Evolutionary conservation across 2,113 vertebrate species (phyloP).

Genomic region (Rhea pennata): DNA sequence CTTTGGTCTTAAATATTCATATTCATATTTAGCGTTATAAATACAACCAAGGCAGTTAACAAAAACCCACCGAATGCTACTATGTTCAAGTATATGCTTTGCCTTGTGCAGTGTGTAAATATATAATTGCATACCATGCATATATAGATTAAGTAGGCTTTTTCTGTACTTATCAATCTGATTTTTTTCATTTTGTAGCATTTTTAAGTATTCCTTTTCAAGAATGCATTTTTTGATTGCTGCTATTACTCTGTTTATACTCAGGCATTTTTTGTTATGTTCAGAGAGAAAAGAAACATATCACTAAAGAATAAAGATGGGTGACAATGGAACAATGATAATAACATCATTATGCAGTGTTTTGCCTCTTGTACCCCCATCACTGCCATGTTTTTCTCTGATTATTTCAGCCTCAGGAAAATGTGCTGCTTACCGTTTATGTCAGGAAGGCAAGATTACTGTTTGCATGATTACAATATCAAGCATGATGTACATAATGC

Average conservation of each 20-base stretch:
- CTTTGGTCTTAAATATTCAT: slow-evolving; percentile 32
- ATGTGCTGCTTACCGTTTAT: slow-evolving; percentile 65
- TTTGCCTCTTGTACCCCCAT: slow-evolving; percentile 68
- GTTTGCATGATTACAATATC: slow-evolving; percentile 65
- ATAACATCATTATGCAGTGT: slow-evolving; percentile 62
- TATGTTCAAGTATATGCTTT: slow-evolving; percentile 40
- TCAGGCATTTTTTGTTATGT: slow-evolving; percentile 34
- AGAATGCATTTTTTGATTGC: slow-evolving; percentile 6
- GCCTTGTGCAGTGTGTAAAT: slow-evolving; percentile 36
- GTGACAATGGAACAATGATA: slow-evolving; percentile 68
- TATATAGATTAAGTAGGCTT: slow-evolving; percentile 37
- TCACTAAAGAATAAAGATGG: slow-evolving; percentile 44
- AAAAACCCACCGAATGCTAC: slow-evolving; percentile 54
- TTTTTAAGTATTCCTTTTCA: slow-evolving; percentile 6
- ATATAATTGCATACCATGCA: slow-evolving; percentile 26
- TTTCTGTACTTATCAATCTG: slow-evolving; percentile 38
- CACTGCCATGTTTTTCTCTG: slow-evolving; percentile 70
- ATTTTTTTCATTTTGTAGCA: neutral
- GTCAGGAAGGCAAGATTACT: slow-evolving; percentile 66
- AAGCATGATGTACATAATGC: slow-evolving; percentile 41
- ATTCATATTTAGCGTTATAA: slow-evolving; percentile 57
- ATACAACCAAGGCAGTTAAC: slow-evolving; percentile 58
- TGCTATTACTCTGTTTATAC: slow-evolving; percentile 33
- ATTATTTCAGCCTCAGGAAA: slow-evolving; percentile 71
- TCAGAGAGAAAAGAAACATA: slow-evolving; percentile 35